Conservation (phyloP, 2,113 vertebrate genomes). For the Rattus norvegicus region DNA sequence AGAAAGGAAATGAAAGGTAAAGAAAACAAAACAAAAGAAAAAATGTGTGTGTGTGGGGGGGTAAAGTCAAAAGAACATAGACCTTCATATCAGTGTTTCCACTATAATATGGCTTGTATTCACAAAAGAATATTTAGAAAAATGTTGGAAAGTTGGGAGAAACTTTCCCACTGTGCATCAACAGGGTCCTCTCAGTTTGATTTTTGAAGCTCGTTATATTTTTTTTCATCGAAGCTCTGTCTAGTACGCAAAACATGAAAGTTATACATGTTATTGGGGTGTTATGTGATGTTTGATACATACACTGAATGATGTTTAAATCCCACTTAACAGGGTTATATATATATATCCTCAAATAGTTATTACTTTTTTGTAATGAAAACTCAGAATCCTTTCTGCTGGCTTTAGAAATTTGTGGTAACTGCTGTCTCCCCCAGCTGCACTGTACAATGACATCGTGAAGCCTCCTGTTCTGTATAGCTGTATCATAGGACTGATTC, state of each 20-base stretch:
- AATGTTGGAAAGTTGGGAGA: constrained; percentile 42
- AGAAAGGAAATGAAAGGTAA: neutral
- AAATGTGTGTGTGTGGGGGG: neutral
- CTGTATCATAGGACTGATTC: neutral
- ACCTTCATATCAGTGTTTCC: neutral
- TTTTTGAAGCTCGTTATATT: neutral
- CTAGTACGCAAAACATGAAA: neutral
- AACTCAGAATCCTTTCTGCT: neutral
- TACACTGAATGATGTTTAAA: neutral
- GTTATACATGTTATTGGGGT: neutral
- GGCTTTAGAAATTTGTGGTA: neutral
- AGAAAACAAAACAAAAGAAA: neutral
- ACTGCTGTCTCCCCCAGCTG: neutral
- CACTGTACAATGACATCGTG: no score
- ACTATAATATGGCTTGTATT: constrained; percentile 18
- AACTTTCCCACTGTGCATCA: neutral
- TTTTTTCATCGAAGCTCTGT: neutral
- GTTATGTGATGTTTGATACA: neutral
- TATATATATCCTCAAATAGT: neutral
- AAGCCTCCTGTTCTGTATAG: neutral
- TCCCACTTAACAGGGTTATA: no score
- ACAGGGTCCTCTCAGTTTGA: neutral
- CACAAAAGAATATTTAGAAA: constrained; percentile 32
- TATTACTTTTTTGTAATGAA: neutral
- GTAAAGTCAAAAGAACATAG: constrained; percentile 32